Percentiles rank a stretch among this genome's conserved stretches.
Evolutionary conservation across 2,888 invertebrate species (phyloP).

Genomic region (Gonocerus acuteangulatus): DNA sequence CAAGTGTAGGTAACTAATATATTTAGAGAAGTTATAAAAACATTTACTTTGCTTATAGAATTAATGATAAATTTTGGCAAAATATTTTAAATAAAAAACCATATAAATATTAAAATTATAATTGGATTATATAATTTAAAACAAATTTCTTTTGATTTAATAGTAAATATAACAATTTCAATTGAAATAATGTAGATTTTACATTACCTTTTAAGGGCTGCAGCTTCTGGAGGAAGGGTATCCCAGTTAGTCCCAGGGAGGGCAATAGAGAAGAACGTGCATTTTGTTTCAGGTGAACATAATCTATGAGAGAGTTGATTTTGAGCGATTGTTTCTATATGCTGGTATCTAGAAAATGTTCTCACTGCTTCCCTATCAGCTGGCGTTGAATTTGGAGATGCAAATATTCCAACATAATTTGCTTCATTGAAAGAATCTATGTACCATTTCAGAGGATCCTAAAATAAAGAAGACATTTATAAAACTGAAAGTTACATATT

Average conservation of each 20-base stretch:
- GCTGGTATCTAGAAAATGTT: slow-evolving; percentile 34
- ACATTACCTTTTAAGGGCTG: slow-evolving; percentile 33
- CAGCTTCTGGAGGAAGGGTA: slow-evolving; percentile 36
- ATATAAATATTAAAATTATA: no score
- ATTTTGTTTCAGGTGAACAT: slow-evolving; percentile 31
- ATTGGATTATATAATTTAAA: no score
- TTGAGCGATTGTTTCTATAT: slow-evolving; percentile 34
- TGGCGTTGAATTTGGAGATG: slow-evolving; percentile 32
- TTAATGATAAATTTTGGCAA: no score
- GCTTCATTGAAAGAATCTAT: slow-evolving; percentile 36
- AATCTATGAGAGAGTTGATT: slow-evolving; percentile 34
- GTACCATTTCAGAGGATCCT: slow-evolving; percentile 37
- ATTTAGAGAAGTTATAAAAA: no score
- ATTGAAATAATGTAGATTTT: no score
- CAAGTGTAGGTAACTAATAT: no score
- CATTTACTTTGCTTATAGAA: no score
- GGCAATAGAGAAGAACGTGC: slow-evolving; percentile 36
- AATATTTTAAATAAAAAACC: no score
- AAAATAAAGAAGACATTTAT: background rate
- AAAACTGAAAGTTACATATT: no score
- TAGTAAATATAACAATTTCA: no score
- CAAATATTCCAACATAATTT: slow-evolving; percentile 37
- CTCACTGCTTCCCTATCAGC: slow-evolving; percentile 27
- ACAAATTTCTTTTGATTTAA: no score
- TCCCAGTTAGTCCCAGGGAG: slow-evolving; percentile 37